phyloP scores from a whole-genome alignment of 2,113 vertebrate species.

The Coryphaenoides rupestris region DNA sequence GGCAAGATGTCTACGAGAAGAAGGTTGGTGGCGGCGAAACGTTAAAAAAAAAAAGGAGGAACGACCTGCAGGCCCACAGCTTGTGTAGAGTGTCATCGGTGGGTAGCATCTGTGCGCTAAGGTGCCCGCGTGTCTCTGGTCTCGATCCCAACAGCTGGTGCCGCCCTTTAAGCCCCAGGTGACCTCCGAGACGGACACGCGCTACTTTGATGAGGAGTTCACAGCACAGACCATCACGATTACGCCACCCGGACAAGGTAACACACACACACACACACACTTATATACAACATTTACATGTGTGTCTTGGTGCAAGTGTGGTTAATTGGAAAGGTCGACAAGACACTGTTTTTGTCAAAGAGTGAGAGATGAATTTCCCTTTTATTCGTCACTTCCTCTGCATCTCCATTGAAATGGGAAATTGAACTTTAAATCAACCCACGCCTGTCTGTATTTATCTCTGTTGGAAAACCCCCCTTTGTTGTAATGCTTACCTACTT shows the following conservation, averaged over 20 bases:
- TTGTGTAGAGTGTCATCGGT: conserved; percentile 20
- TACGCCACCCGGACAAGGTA: conserved; percentile 97
- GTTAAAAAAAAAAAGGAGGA: not conserved
- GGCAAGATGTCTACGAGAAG: conserved; percentile 96
- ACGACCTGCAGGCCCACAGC: conserved; percentile 33
- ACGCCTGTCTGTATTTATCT: too few species aligned
- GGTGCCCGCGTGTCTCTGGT: conserved; percentile 33
- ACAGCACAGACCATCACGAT: conserved; percentile 96
- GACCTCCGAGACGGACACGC: conserved; percentile 91
- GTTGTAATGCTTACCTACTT: not conserved
- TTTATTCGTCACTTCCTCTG: not conserved
- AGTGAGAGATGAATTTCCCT: not conserved
- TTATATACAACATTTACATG: not conserved
- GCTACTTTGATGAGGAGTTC: conserved; percentile 95
- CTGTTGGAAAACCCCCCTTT: too few species aligned
- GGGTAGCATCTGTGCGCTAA: conserved; percentile 43
- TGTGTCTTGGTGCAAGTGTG: too few species aligned
- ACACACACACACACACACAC: not conserved
- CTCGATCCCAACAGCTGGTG: conserved; percentile 74
- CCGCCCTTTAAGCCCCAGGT: conserved; percentile 94
- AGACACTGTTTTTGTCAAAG: not conserved
- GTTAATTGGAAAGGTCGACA: too few species aligned
- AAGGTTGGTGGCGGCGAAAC: conserved; percentile 72
- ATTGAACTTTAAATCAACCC: too few species aligned
- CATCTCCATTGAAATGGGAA: too few species aligned